Evolutionary conservation across 2,797 vertebrate species (phyloP), one percentile per base, ranked within the genome.

Genomic region (Tapirus indicus): DNA sequence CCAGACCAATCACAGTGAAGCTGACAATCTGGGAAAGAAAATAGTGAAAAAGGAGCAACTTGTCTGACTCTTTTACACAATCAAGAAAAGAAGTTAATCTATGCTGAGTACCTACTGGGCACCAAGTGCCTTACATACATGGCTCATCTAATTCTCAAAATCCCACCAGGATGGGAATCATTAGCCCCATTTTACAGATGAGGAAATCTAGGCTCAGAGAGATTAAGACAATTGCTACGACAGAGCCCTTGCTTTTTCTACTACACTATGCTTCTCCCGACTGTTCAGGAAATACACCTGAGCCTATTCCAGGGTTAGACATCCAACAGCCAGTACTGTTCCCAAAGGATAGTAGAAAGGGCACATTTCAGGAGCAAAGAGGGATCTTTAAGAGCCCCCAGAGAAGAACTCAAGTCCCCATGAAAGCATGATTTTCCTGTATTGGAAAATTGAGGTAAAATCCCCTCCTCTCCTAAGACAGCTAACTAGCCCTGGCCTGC

Each of bases 401-500:
- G 11, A 94, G 35, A 92, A 95, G n/a, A 94, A 89, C 54, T 60
- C 89, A 86, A 93, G 88, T 62, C 38, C 44, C 78, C 64, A 95
- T 88, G 71, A 95, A 97, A 91, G 69, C 62, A 93, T 72, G 16
- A 95, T 71, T 95, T 93, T 21, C 47, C 72, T 86, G 32, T 86
- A n/a, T 71, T 75, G 35, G 54, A 92, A 92, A 95, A 83, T 4
- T 66, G 38, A 95, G 52, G 68, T 91, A 94, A 94, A 97, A 78
- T 86, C 41, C 66, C 41, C 86, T 95, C 23, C 9, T 83, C 82
- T 91, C 25, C 84, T 88, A 71, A 86, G 16, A 56, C 35, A 90
- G 79, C 74, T 80, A 83, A 96, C 89, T 60, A 95, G 97, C 84
- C 94, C 92, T 58, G 38, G 92, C 92, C 92, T 97, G 94, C 90